Conservation (phyloP, 2,113 vertebrate species). For the Bothrops jararaca region DNA sequence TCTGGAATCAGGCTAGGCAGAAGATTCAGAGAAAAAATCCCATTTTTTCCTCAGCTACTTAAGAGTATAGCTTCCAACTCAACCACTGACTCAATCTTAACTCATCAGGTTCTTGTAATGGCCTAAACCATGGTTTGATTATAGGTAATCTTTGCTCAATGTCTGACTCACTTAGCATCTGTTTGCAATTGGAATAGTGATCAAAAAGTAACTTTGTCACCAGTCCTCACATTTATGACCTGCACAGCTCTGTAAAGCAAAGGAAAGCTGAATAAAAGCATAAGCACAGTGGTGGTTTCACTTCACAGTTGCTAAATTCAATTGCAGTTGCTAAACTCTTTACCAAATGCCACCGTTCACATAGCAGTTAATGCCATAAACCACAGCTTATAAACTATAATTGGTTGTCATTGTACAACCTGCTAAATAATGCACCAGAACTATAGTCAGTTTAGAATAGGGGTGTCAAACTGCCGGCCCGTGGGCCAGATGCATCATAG, state of each 20-base stretch:
- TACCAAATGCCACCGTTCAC: background rate
- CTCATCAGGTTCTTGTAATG: background rate
- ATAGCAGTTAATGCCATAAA: background rate
- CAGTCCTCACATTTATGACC: background rate
- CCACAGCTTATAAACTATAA: background rate
- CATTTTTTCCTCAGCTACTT: accelerated
- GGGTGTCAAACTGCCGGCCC: too few species aligned
- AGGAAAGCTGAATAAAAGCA: background rate
- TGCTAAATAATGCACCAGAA: background rate
- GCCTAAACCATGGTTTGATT: background rate
- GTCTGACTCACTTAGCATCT: background rate
- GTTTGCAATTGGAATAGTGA: background rate
- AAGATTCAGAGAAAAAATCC: background rate
- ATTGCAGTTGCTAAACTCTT: background rate
- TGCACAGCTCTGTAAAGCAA: background rate
- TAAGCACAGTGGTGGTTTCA: background rate
- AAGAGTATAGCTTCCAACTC: background rate
- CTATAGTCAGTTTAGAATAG: background rate
- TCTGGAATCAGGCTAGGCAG: background rate
- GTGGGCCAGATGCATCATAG: too few species aligned
- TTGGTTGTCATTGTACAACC: background rate
- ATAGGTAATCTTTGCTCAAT: background rate
- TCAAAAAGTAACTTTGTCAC: background rate
- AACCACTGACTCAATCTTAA: background rate
- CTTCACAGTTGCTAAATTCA: background rate